Evolutionary conservation across 2,113 vertebrate species (phyloP), one percentile per base, ranked within the genome.

Genomic region (Poicephalus meyeri): DNA sequence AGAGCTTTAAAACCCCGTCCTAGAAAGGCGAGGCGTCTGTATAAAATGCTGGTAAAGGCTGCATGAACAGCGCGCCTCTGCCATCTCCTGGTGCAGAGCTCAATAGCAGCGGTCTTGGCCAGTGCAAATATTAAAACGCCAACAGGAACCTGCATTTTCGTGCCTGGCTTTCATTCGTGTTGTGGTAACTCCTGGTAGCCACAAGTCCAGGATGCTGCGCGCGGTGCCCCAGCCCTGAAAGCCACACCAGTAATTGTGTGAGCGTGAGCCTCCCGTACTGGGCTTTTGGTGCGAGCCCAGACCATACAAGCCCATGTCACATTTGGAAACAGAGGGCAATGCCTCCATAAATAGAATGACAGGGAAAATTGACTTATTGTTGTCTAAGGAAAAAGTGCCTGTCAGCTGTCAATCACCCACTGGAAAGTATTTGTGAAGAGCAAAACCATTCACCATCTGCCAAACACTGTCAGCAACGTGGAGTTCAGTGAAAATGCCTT

Each of bases 51-150:
- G n/a, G 24, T 1, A 24, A 11, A n/a, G 39, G 16, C 11, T 18
- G 19, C 14, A 21, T 15, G 20, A 39, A 37, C 86, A 53, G 94
- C 89, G 65, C 73, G 21, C 23, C n/a, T 26, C 90, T 91, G 97
- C 97, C 97, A 94, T 64, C 97, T 97, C 44, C 93, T 97, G 98
- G 96, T 96, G 50, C 6, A 7, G 35, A 61, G 7, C 17, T 18
- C 23, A 79, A 41, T 23, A 15, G 15, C 92, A 46, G 19, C 31
- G 19, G 8, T n/a, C 25, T 49, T 16, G 66, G 6, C 7, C n/a
- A 26, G 10, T 1, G 0, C 5, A 7, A 47, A 44, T 6, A 20
- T 0, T 11, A 31, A 18, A 7, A 16, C 28, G 28, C 16, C 13
- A 7, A 4, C 19, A 63, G 31, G 7, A 13, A 1, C 13, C 46